A percentile compares a stretch with the other conserved stretches of the same genome.
phyloP scores from a whole-genome alignment of 2,113 vertebrate genomes.

The Todiramphus saurophagus region DNA sequence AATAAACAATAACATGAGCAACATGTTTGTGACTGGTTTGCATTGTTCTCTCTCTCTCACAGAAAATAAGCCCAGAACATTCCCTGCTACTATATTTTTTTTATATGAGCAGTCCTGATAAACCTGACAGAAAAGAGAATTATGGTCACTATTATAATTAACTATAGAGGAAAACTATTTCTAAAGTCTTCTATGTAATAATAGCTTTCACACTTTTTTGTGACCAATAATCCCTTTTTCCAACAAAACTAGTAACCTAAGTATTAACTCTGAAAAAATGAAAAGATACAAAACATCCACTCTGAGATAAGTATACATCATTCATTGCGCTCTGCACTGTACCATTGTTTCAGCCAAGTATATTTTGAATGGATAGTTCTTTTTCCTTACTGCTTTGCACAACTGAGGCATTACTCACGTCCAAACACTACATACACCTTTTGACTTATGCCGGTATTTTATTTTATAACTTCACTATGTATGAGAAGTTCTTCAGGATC shows the following conservation, averaged over 20 bases:
- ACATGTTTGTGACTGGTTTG: not conserved
- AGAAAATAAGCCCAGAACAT: not conserved
- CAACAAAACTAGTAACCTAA: not conserved
- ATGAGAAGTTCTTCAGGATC: not conserved
- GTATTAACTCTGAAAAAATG: not conserved
- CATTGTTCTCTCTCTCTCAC: accelerated
- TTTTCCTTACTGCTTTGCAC: not conserved
- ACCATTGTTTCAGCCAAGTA: not conserved
- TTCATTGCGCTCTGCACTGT: not conserved
- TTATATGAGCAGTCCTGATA: not conserved
- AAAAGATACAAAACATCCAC: not conserved
- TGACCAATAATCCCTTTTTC: not conserved
- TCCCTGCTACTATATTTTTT: not conserved
- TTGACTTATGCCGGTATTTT: not conserved
- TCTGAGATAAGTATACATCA: not conserved
- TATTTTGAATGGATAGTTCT: not conserved
- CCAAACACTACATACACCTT: not conserved
- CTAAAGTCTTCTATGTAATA: not conserved
- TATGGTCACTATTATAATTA: not conserved
- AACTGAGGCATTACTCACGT: not conserved
- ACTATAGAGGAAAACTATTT: not conserved
- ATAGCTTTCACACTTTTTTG: not conserved
- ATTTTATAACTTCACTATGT: not conserved
- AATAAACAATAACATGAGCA: not conserved
- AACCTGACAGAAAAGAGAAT: not conserved